These are phyloP conservation scores for Cydia splendana DNA, from an alignment of 1,140 invertebrate species.

Conservation along the genomic window DNA sequence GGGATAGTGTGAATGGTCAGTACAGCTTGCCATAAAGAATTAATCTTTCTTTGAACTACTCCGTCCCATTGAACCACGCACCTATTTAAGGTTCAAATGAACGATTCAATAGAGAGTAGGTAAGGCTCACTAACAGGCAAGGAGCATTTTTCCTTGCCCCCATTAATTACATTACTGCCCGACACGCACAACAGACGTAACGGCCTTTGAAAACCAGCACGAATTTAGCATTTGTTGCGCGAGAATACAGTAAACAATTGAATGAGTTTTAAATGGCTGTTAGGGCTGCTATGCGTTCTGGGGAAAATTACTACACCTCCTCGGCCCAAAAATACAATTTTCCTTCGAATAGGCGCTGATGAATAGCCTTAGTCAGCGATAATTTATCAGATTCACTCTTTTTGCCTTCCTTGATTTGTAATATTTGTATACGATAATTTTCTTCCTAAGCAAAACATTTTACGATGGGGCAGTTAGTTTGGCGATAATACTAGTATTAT, in stretches of 20 bases:
- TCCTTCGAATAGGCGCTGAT: slow-evolving; percentile 27
- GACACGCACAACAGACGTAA: too few relatives aligned
- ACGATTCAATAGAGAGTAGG: slow-evolving; percentile 1
- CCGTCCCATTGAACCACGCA: slow-evolving; percentile 3
- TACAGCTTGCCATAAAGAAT: background rate
- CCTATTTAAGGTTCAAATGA: background rate
- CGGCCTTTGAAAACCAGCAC: too few relatives aligned
- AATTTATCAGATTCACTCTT: slow-evolving; percentile 21
- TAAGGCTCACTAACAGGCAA: background rate
- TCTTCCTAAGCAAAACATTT: slow-evolving; percentile 64
- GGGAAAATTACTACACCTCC: background rate
- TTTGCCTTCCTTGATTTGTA: slow-evolving; percentile 11
- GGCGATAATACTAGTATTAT: too few relatives aligned
- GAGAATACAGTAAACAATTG: too few relatives aligned
- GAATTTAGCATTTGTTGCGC: too few relatives aligned
- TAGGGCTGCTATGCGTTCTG: background rate
- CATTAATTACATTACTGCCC: slow-evolving; percentile 15
- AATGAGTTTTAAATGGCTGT: too few relatives aligned
- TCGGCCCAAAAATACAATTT: slow-evolving; percentile 27
- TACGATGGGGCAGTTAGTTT: too few relatives aligned
- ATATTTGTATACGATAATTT: slow-evolving; percentile 72
- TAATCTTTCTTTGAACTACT: background rate
- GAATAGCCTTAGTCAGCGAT: slow-evolving; percentile 29
- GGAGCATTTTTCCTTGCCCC: slow-evolving; percentile 10
- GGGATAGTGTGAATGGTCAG: background rate